Evolutionary conservation across 2,888 invertebrate species (phyloP), one percentile per base, ranked within the genome.

Genomic region (Schizotus pectinicornis): DNA sequence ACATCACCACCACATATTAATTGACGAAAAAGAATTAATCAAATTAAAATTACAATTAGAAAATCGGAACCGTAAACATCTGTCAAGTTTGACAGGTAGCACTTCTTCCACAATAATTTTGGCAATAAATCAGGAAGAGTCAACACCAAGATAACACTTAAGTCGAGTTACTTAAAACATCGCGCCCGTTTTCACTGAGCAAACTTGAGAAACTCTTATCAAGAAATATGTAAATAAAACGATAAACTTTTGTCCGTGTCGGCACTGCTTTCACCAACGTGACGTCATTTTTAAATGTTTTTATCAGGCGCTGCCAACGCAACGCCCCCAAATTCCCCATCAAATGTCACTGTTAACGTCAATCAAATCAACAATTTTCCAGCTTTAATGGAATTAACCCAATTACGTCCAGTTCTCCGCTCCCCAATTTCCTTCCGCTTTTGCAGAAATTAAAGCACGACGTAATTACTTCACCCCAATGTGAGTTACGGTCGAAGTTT

Each of bases 261-360:
- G 53, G 56, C 56, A 66, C 65, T 68, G 70, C 74, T 74, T 74
- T 74, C 74, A 70, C 74, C 67, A 59, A 42, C 65, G 62, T 70
- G 70, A 73, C 72, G 73, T 72, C 70, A 70, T 63, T 61, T 67
- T 64, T 67, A 56, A 59, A 59, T 56, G 52, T 51, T 55, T 55
- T 56, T 52, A 22, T 38, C 14, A 37, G 37, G 39, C 13, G 38
- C 11, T 51, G 33, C 56, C 56, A 56, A 56, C 56, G 43, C 13
- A 8, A 13, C 39, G 12, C 11, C 12, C 3, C 11, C 8, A 13
- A 39, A 39, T 8, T 39, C 39, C 11, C 39, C 13, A 12, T 7
- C 13, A 12, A 13, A 39, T 13, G 39, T 39, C 39, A 39, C n/a
- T 13, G 39, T 22, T 22, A 22, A 22, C 22, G 22, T 22, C 22